Evolutionary conservation across 2,113 vertebrate genomes (phyloP).

Genomic region (Castor canadensis): DNA sequence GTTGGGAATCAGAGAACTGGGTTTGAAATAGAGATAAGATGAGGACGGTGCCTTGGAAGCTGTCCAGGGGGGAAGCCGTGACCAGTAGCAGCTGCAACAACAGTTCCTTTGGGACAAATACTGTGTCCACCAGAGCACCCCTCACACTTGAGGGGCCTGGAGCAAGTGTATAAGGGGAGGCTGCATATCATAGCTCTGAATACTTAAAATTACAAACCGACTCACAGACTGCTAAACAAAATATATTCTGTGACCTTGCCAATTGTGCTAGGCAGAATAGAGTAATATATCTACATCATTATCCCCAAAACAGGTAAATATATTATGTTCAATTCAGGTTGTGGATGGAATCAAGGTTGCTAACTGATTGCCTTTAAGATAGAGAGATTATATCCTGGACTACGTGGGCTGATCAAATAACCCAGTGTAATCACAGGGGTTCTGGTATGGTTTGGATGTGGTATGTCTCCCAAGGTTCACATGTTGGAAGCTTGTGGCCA

Average conservation of each 20-base stretch:
- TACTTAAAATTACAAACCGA: neutral
- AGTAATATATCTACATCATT: neutral
- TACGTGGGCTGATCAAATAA: too few species aligned
- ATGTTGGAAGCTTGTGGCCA: neutral
- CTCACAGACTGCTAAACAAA: neutral
- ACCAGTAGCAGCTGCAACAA: rapidly evolving
- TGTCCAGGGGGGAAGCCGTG: neutral
- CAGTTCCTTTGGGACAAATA: neutral
- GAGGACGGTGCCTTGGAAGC: neutral
- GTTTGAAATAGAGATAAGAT: neutral
- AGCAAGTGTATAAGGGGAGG: neutral
- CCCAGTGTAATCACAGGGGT: neutral
- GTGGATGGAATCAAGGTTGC: too few species aligned
- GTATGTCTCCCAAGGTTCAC: neutral
- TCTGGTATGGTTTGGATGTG: neutral
- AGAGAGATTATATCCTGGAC: neutral
- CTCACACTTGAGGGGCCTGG: neutral
- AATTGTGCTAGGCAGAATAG: neutral
- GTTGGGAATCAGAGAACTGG: neutral
- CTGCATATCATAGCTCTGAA: neutral
- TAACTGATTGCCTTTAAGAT: neutral
- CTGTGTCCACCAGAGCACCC: neutral
- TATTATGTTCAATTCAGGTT: rapidly evolving
- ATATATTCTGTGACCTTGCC: neutral
- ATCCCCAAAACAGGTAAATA: neutral